Evolutionary conservation across 2,113 vertebrate genomes (phyloP).

Genomic region (Paralichthys olivaceus): DNA sequence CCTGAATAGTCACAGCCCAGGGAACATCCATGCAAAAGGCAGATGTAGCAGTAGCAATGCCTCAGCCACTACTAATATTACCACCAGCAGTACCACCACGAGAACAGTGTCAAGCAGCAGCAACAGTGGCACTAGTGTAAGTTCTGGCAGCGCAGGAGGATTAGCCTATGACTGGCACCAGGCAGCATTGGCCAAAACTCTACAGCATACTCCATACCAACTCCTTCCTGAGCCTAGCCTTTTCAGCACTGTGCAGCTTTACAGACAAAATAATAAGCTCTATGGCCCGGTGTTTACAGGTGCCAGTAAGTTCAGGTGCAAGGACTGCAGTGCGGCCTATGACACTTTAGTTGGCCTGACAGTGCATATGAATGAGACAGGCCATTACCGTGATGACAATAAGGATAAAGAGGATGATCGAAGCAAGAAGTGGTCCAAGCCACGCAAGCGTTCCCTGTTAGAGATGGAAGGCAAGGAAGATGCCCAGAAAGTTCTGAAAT

Average conservation of each 20-base stretch:
- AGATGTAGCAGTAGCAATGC: constrained; percentile 75
- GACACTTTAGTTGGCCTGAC: constrained; percentile 97
- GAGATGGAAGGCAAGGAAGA: constrained; percentile 99
- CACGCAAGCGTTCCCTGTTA: constrained; percentile 95
- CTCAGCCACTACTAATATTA: constrained; percentile 64
- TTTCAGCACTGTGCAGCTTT: constrained; percentile 98
- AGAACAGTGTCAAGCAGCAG: constrained; percentile 72
- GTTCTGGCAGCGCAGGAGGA: constrained; percentile 80
- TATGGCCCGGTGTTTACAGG: constrained; percentile 98
- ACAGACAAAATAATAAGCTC: constrained; percentile 97
- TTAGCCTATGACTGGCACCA: constrained; percentile 98
- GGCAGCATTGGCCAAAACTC: constrained; percentile 95
- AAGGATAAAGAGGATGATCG: constrained; percentile 93
- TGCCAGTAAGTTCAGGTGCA: constrained; percentile 98
- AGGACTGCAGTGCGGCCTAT: constrained; percentile 97
- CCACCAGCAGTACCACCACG: constrained; percentile 73
- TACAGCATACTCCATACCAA: constrained; percentile 95
- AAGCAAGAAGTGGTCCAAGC: constrained; percentile 97
- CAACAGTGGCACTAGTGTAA: constrained; percentile 80
- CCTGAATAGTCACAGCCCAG: constrained; percentile 66
- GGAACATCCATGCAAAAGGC: constrained; percentile 76
- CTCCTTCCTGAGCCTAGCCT: constrained; percentile 97
- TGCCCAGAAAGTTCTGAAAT: constrained; percentile 98
- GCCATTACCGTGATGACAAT: constrained; percentile 98
- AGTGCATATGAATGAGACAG: constrained; percentile 98